These are phyloP conservation scores for Caenorhabditis auriculariae DNA, from an alignment of 2,888 invertebrate species.

Conservation along the genomic window DNA sequence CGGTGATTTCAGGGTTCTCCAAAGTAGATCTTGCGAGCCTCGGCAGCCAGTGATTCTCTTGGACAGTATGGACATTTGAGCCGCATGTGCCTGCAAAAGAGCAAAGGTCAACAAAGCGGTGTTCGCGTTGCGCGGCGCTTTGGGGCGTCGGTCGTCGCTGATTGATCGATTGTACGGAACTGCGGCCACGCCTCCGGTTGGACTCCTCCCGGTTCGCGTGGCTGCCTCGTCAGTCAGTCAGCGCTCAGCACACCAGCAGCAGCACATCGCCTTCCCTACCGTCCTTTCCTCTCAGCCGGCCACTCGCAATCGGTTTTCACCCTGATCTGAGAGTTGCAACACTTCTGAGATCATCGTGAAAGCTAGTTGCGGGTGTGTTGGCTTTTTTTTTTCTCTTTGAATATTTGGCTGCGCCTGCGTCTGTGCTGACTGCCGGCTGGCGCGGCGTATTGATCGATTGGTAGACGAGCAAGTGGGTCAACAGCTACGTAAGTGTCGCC, in stretches of 20 bases:
- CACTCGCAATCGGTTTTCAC: slow-evolving; percentile 39
- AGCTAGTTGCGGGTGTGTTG: slow-evolving; percentile 38
- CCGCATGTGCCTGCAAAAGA: slow-evolving; percentile 69
- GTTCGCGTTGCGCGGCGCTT: slow-evolving; percentile 7
- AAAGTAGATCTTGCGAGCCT: slow-evolving; percentile 90
- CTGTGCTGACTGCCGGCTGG: no score
- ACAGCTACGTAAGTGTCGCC: no score
- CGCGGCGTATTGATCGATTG: no score
- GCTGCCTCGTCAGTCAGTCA: slow-evolving; percentile 19
- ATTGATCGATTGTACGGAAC: slow-evolving; percentile 36
- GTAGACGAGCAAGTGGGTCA: no score
- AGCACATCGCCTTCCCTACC: slow-evolving; percentile 7
- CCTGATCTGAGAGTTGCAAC: slow-evolving; percentile 37
- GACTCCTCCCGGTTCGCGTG: no score
- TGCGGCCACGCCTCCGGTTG: slow-evolving; percentile 23
- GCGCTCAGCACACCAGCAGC: slow-evolving; percentile 12
- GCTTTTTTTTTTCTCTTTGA: neutral
- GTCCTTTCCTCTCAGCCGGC: neutral
- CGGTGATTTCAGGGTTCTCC: no score
- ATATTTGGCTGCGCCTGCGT: no score
- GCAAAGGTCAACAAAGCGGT: slow-evolving; percentile 22
- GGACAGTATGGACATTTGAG: slow-evolving; percentile 99
- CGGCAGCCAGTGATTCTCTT: slow-evolving; percentile 87
- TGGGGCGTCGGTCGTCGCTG: no score
- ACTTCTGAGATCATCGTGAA: slow-evolving; percentile 50